Evolutionary conservation across 2,888 invertebrate genomes (phyloP).

Genomic region (Trissoscelio sp.): DNA sequence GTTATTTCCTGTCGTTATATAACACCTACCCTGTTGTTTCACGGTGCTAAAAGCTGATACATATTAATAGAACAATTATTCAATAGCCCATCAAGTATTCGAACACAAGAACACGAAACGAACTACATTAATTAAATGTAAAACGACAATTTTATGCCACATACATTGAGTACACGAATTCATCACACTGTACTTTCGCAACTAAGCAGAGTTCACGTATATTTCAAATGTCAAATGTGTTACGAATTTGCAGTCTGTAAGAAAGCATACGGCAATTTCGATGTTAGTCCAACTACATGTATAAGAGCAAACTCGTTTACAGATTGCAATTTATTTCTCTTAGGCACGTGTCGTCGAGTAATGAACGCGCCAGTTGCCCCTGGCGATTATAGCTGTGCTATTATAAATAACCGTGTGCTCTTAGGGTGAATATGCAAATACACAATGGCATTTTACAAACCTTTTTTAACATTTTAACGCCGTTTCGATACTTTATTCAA

Average conservation of each 20-base stretch:
- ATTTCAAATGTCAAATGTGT: constrained; percentile 63
- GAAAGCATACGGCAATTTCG: constrained; percentile 38
- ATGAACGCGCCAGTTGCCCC: constrained; percentile 68
- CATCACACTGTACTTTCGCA: constrained; percentile 24
- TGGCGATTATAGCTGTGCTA: constrained; percentile 58
- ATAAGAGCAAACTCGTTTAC: constrained; percentile 69
- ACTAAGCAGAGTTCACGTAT: constrained; percentile 24
- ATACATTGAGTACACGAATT: constrained; percentile 35
- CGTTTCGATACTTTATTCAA: neutral
- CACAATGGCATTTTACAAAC: constrained; percentile 32
- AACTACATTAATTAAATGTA: constrained; percentile 31
- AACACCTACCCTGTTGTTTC: constrained; percentile 37
- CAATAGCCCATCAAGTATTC: constrained; percentile 5
- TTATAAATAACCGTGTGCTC: constrained; percentile 51
- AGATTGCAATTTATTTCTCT: constrained; percentile 72
- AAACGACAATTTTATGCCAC: constrained; percentile 27
- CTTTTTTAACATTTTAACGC: constrained; percentile 24
- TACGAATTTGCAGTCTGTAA: constrained; percentile 65
- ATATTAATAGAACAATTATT: constrained; percentile 54
- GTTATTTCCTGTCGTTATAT: constrained; percentile 46
- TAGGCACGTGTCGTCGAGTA: constrained; percentile 72
- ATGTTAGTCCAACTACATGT: constrained; percentile 37
- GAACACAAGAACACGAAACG: constrained; percentile 15
- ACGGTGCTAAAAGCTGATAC: constrained; percentile 38
- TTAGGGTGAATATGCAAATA: constrained; percentile 54